Evolutionary conservation across 2,888 invertebrate species (phyloP).

Genomic region (Cheilosia vernalis): DNA sequence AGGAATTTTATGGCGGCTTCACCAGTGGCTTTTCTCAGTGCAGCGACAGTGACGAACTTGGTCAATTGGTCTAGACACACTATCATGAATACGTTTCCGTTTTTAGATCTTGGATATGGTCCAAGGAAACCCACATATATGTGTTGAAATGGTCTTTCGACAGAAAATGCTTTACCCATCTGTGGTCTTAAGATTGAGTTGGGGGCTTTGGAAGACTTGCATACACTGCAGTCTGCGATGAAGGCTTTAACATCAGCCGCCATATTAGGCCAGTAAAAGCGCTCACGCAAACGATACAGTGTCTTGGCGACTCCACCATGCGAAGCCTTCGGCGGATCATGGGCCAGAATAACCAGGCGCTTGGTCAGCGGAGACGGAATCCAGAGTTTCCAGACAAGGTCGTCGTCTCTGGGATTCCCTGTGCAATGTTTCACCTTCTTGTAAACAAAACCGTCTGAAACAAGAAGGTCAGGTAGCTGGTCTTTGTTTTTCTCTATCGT

Average conservation of each 20-base stretch:
- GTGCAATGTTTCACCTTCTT: no score
- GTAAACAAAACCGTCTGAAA: no score
- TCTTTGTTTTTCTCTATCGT: background rate
- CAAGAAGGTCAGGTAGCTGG: no score
- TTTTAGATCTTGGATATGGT: background rate
- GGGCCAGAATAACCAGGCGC: background rate
- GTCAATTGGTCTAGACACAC: background rate
- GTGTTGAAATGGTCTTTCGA: slow-evolving; percentile 2
- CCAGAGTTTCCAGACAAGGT: no score
- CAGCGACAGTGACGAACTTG: background rate
- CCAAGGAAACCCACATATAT: background rate
- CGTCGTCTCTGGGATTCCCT: no score
- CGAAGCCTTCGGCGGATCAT: slow-evolving; percentile 1
- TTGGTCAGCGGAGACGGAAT: no score
- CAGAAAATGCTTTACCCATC: background rate
- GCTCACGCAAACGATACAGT: background rate
- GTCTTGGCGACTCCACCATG: background rate
- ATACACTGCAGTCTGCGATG: background rate
- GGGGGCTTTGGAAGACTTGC: background rate
- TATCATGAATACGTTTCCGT: background rate
- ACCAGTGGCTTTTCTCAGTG: background rate
- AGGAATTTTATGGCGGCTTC: background rate
- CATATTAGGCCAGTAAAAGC: slow-evolving; percentile 17
- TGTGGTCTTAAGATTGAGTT: slow-evolving; percentile 2
- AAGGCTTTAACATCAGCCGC: background rate